phyloP scores from a whole-genome alignment of 2,888 invertebrate genomes.

The Steinernema scapterisci region DNA sequence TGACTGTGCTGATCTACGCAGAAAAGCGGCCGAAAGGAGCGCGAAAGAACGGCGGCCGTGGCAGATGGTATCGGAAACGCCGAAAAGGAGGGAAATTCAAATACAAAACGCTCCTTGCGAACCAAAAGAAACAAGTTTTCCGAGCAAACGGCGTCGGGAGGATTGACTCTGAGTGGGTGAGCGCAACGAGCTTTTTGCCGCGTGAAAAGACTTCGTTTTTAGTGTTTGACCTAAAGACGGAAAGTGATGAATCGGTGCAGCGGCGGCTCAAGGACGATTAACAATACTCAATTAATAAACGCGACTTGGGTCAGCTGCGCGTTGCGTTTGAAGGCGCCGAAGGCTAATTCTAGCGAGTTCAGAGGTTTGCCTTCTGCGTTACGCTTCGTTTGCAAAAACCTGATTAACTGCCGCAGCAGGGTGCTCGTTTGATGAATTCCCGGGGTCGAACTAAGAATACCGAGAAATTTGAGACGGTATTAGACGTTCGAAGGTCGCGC shows the following conservation, averaged over 20 bases:
- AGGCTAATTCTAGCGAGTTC: no score
- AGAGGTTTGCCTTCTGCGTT: no score
- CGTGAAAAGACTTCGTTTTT: neutral
- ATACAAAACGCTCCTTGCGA: neutral
- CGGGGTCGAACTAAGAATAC: no score
- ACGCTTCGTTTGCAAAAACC: no score
- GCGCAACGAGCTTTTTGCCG: neutral
- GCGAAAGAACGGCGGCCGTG: neutral
- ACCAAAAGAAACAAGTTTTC: conserved; percentile 1
- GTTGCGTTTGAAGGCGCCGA: no score
- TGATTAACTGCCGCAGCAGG: no score
- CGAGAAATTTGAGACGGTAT: no score
- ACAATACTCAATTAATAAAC: conserved; percentile 10
- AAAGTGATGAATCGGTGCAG: conserved; percentile 1
- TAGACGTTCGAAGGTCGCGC: no score
- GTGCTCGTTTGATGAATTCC: no score
- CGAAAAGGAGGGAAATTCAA: conserved; percentile 8
- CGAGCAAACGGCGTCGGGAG: neutral
- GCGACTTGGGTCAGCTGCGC: conserved; percentile 1
- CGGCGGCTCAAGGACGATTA: conserved; percentile 27
- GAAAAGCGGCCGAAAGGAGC: neutral
- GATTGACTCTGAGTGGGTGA: neutral
- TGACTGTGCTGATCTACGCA: neutral
- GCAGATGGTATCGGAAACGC: conserved; percentile 23
- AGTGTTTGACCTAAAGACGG: neutral